Conservation (phyloP, 2,888 invertebrate genomes). For the Leptinotarsa rubiginosa region DNA sequence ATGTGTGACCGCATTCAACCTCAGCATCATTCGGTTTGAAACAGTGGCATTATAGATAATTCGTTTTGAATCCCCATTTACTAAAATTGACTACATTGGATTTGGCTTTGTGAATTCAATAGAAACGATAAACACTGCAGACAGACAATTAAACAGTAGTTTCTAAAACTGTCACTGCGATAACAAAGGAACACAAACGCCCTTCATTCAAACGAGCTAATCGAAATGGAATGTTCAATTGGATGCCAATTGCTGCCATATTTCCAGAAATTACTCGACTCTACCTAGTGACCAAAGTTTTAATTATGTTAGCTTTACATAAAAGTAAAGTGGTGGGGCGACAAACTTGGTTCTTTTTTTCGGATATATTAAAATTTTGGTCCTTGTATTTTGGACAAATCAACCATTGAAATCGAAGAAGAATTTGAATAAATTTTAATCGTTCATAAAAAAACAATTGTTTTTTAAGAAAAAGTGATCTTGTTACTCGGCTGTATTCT, state of each 20-base stretch:
- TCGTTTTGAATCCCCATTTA: background rate
- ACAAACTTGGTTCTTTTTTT: too few relatives aligned
- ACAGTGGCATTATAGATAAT: background rate
- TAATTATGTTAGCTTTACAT: background rate
- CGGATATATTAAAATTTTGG: too few relatives aligned
- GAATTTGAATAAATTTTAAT: too few relatives aligned
- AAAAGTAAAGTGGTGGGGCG: too few relatives aligned
- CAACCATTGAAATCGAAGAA: too few relatives aligned
- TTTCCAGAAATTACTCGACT: background rate
- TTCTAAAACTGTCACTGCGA: background rate
- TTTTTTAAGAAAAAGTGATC: too few relatives aligned
- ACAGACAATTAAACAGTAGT: slow-evolving; percentile 8
- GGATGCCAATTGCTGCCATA: background rate
- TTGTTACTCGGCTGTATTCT: too few relatives aligned
- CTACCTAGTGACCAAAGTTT: background rate
- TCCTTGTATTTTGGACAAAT: too few relatives aligned
- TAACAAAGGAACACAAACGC: slow-evolving; percentile 3
- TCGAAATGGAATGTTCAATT: slow-evolving; percentile 16
- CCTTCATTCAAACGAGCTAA: slow-evolving; percentile 6
- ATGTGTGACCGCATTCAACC: background rate
- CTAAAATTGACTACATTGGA: background rate
- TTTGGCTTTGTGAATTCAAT: background rate
- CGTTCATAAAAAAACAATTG: too few relatives aligned
- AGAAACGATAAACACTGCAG: background rate
- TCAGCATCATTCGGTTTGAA: slow-evolving; percentile 1